Evolutionary conservation across 2,888 invertebrate genomes (phyloP).

Genomic region (Mythimna impura): DNA sequence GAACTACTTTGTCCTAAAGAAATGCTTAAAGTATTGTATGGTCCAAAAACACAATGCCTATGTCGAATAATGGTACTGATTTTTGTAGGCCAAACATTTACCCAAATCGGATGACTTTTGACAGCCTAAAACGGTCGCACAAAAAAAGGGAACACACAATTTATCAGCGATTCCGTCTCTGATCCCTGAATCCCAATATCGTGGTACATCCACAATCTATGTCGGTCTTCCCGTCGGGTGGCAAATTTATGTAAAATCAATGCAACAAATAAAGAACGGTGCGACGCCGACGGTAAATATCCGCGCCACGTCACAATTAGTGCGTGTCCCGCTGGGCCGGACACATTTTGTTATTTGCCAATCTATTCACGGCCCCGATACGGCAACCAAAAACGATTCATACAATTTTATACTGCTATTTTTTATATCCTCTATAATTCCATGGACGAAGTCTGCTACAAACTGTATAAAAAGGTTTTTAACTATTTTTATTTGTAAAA

Average conservation of each 20-base stretch:
- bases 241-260: constrained; percentile 71
- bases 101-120: constrained; percentile 36
- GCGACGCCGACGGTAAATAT: constrained; percentile 72
- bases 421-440: constrained; percentile 25
- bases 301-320: constrained; percentile 77
- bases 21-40: background rate
- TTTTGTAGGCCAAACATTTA: constrained; percentile 9
- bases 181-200: constrained; percentile 70
- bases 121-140: constrained; percentile 39
- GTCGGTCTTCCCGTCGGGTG: constrained; percentile 61
- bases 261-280: constrained; percentile 73
- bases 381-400: constrained; percentile 52
- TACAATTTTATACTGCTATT: constrained; percentile 38
- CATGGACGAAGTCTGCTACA: background rate
- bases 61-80: background rate
- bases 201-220: constrained; percentile 61
- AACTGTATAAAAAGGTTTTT: constrained; percentile 16
- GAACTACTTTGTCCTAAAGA: constrained; percentile 9
- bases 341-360: constrained; percentile 69
- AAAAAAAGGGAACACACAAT: constrained; percentile 64
- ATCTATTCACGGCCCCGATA: constrained; percentile 60
- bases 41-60: background rate
- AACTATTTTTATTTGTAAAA: background rate
- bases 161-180: constrained; percentile 67
- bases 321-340: constrained; percentile 68